These are phyloP conservation scores for Bembecia ichneumoniformis DNA, from an alignment of 2,888 invertebrate genomes.

Conservation along the genomic window DNA sequence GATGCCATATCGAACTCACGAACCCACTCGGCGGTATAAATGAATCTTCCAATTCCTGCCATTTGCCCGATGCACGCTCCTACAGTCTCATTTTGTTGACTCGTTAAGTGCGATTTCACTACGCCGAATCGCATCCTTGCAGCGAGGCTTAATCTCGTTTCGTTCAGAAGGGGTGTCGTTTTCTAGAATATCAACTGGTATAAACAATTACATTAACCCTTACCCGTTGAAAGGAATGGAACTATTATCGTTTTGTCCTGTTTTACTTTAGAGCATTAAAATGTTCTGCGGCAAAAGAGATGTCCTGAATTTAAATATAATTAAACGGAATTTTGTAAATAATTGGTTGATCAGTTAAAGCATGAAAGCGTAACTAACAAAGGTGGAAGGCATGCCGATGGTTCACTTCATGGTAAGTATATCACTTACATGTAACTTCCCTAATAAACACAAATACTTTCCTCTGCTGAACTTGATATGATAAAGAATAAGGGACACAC, in stretches of 20 bases:
- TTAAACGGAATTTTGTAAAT: too few relatives aligned
- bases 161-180: neutral
- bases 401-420: too few relatives aligned
- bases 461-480: too few relatives aligned
- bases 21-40: constrained; percentile 10
- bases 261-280: neutral
- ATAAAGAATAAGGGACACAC: too few relatives aligned
- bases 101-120: constrained; percentile 22
- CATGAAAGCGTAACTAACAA: too few relatives aligned
- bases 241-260: neutral
- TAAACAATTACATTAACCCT: neutral
- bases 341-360: too few relatives aligned
- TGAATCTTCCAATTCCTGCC: constrained; percentile 28
- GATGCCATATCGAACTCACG: neutral
- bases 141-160: neutral
- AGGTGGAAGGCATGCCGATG: too few relatives aligned
- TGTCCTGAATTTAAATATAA: neutral
- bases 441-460: too few relatives aligned
- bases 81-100: constrained; percentile 21
- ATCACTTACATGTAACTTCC: too few relatives aligned
- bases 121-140: constrained; percentile 18
- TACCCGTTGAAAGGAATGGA: neutral
- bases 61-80: constrained; percentile 12
- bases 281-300: neutral
- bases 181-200: neutral